These are phyloP conservation scores for Zosterops lateralis DNA, from an alignment of 2,113 vertebrate species.

Conservation along the genomic window DNA sequence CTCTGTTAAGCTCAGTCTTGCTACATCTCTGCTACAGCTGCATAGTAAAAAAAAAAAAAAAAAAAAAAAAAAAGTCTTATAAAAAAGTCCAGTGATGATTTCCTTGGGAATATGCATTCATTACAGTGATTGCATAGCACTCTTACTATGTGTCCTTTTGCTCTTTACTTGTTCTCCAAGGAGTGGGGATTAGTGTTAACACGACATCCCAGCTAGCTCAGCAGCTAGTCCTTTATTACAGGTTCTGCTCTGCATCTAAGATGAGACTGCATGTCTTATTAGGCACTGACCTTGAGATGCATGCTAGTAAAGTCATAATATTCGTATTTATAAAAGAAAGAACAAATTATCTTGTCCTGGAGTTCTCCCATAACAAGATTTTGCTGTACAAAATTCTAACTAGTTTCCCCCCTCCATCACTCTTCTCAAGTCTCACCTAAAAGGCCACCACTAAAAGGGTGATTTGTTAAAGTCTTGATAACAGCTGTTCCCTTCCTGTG, in stretches of 20 bases:
- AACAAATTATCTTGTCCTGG: not conserved
- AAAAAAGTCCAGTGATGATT: not conserved
- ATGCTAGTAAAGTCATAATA: not conserved
- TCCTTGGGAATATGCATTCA: not conserved
- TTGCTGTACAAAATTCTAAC: not conserved
- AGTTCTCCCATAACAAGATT: conserved; percentile 3
- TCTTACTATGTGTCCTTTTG: not conserved
- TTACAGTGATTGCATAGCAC: not conserved
- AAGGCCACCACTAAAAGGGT: not conserved
- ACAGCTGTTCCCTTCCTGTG: not conserved
- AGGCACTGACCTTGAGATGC: not conserved
- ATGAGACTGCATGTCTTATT: not conserved
- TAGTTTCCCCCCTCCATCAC: not conserved
- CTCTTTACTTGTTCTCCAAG: not conserved
- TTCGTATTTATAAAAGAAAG: not conserved
- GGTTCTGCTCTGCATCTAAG: not conserved
- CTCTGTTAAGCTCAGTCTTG: not conserved
- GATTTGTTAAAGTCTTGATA: not conserved
- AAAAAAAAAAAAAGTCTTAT: not conserved
- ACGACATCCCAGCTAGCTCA: not conserved
- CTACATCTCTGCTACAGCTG: not conserved
- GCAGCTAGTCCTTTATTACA: not conserved
- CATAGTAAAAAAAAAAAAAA: not conserved
- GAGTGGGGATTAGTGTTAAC: not conserved
- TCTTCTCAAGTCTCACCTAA: not conserved